phyloP scores from a whole-genome alignment of 2,113 vertebrate species.

The Trichechus manatus region DNA sequence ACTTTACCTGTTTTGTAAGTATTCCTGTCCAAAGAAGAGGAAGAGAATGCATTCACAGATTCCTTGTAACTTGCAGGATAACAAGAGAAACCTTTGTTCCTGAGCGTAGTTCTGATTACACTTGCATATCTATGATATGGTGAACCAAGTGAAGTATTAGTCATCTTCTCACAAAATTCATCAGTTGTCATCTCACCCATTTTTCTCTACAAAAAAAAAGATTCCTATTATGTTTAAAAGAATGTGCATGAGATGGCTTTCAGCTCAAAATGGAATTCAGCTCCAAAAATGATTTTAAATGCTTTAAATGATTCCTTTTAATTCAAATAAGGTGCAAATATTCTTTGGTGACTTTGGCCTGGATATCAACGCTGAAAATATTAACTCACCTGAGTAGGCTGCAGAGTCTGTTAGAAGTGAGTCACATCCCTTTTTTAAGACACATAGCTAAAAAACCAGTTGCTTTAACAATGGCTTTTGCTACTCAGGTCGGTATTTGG shows the following conservation, averaged over 20 bases:
- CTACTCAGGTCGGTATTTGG: neutral
- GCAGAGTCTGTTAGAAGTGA: neutral
- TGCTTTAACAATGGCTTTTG: neutral
- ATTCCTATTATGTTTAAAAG: conserved; percentile 6
- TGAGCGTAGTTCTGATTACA: conserved; percentile 79
- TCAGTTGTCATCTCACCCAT: conserved; percentile 85
- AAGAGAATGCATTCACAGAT: conserved; percentile 57
- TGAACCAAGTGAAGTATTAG: conserved; percentile 77
- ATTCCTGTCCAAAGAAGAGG: conserved; percentile 69
- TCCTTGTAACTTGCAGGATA: conserved; percentile 81
- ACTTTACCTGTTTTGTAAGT: conserved; percentile 83
- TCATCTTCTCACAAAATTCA: conserved; percentile 86
- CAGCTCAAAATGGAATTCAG: neutral
- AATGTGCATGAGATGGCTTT: neutral
- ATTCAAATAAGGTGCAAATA: neutral
- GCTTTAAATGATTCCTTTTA: neutral
- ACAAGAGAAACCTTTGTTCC: conserved; percentile 76
- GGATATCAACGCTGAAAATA: neutral
- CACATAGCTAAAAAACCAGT: neutral
- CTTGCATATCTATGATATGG: conserved; percentile 79
- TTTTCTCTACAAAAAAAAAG: conserved; percentile 65
- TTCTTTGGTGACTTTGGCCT: neutral
- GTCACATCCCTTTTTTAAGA: neutral
- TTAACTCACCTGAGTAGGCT: neutral
- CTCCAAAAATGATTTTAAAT: neutral